A percentile compares a stretch with the other conserved stretches of the same genome.
phyloP scores from a whole-genome alignment of 2,113 vertebrate species.

The Bufo gargarizans region DNA sequence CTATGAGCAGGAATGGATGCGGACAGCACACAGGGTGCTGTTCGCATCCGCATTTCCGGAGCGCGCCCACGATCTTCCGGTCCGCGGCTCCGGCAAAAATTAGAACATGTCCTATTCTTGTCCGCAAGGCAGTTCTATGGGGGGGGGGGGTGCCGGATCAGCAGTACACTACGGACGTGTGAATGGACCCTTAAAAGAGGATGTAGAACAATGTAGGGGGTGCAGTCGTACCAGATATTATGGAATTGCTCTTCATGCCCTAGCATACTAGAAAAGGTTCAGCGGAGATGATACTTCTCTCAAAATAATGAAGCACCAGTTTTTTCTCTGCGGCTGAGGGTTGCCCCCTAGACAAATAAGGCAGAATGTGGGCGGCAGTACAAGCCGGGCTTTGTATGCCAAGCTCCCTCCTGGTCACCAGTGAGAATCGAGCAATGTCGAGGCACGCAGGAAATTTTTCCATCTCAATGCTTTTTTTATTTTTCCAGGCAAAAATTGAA shows the following conservation, averaged over 20 bases:
- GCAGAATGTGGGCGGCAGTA: neutral
- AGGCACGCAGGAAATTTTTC: slow-evolving; percentile 11
- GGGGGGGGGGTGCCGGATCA: too few relatives aligned
- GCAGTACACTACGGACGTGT: too few relatives aligned
- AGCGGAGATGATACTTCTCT: neutral
- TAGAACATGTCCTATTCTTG: too few relatives aligned
- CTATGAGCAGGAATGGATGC: too few relatives aligned
- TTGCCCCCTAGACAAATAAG: neutral
- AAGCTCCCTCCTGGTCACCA: neutral
- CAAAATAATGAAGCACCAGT: neutral
- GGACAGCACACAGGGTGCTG: too few relatives aligned
- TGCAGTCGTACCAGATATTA: neutral
- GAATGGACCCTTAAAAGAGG: too few relatives aligned
- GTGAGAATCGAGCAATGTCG: neutral
- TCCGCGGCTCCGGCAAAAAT: too few relatives aligned
- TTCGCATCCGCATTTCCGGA: too few relatives aligned
- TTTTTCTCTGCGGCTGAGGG: neutral
- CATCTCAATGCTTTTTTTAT: neutral
- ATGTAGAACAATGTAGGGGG: too few relatives aligned
- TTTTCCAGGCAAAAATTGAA: neutral
- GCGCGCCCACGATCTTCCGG: too few relatives aligned
- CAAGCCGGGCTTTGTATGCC: slow-evolving; percentile 37
- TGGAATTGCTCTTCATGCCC: neutral
- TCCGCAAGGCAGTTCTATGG: too few relatives aligned
- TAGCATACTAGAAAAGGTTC: neutral